phyloP scores from a whole-genome alignment of 2,888 invertebrate species.

The Cybosia mesomella region DNA sequence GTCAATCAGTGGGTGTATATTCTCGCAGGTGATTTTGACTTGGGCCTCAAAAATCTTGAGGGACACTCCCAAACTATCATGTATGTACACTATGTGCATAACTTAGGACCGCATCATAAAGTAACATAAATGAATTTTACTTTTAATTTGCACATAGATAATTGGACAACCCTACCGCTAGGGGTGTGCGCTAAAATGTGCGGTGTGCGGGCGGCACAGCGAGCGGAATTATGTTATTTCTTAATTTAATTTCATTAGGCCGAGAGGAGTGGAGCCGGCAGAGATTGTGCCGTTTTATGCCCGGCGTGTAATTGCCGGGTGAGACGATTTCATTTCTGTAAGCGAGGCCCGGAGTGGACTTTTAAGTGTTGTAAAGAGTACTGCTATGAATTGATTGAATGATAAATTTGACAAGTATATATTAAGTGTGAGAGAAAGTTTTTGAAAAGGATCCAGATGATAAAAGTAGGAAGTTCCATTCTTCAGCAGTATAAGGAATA shows the following conservation, averaged over 20 bases:
- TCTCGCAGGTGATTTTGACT: too few species aligned
- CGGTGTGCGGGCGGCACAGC: constrained; percentile 50
- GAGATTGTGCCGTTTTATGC: constrained; percentile 68
- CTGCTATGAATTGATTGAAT: constrained; percentile 25
- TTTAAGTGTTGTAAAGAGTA: constrained; percentile 17
- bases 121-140: background rate
- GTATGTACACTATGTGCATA: too few species aligned
- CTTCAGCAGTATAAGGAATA: too few species aligned
- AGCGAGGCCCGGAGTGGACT: constrained; percentile 12
- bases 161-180: constrained; percentile 40
- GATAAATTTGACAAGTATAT: background rate
- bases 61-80: too few species aligned
- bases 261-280: constrained; percentile 37
- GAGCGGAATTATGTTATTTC: constrained; percentile 76
- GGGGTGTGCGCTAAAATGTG: constrained; percentile 51
- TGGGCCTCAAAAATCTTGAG: too few species aligned
- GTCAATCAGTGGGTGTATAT: too few species aligned
- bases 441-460: too few species aligned
- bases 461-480: too few species aligned
- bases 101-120: too few species aligned
- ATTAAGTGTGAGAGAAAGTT: background rate
- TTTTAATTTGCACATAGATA: background rate
- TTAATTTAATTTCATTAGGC: constrained; percentile 84
- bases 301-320: constrained; percentile 35
- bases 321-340: constrained; percentile 12